These are phyloP conservation scores for Chesias legatella DNA, from an alignment of 2,888 invertebrate species.

Conservation along the genomic window DNA sequence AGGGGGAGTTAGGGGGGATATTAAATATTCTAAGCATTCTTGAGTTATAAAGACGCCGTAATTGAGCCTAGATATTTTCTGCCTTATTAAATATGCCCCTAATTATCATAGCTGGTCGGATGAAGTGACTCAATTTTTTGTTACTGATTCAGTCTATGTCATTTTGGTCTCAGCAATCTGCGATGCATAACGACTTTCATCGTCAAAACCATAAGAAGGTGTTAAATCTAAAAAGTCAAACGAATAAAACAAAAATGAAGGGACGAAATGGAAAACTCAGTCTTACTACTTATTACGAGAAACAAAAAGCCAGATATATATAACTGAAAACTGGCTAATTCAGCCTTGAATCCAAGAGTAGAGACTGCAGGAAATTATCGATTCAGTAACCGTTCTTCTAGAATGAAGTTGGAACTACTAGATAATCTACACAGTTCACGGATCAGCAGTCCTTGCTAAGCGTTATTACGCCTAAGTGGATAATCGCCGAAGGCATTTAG, in stretches of 20 bases:
- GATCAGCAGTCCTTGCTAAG: slow-evolving; percentile 16
- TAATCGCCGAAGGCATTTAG: slow-evolving; percentile 46
- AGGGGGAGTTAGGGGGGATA: slow-evolving; percentile 43
- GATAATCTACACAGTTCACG: slow-evolving; percentile 5
- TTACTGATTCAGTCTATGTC: too few species aligned
- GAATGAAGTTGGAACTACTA: neutral
- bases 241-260: too few species aligned
- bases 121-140: slow-evolving; percentile 18
- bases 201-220: too few species aligned
- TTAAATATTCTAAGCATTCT: slow-evolving; percentile 72
- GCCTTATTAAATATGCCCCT: slow-evolving; percentile 58
- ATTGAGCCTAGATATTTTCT: slow-evolving; percentile 66
- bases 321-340: too few species aligned
- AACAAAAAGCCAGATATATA: too few species aligned
- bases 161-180: too few species aligned
- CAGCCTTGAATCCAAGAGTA: too few species aligned
- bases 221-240: too few species aligned
- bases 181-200: too few species aligned
- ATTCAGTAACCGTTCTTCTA: neutral
- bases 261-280: too few species aligned
- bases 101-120: slow-evolving; percentile 46
- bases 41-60: slow-evolving; percentile 66
- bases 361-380: too few species aligned
- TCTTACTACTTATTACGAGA: too few species aligned
- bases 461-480: slow-evolving; percentile 45